Conservation (phyloP, 2,888 invertebrate genomes). For the Lottia gigantea region DNA sequence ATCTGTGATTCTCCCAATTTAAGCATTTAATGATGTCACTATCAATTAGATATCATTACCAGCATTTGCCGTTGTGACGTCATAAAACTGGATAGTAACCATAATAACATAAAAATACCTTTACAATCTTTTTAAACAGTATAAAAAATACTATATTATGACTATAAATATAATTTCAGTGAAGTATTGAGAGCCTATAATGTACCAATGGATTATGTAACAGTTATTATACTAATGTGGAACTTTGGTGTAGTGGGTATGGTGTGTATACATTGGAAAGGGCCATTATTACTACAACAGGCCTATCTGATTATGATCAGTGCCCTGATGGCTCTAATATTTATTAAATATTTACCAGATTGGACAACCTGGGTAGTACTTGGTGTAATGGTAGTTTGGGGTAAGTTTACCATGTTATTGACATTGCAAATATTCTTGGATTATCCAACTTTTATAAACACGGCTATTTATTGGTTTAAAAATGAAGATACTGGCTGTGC, state of each 20-base stretch:
- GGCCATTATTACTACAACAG: constrained; percentile 88
- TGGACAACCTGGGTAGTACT: constrained; percentile 99
- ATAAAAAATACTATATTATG: too few relatives aligned
- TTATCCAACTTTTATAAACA: too few relatives aligned
- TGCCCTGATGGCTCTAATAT: constrained; percentile 97
- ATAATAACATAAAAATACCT: too few relatives aligned
- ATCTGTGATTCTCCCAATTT: too few relatives aligned
- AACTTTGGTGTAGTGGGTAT: constrained; percentile 95
- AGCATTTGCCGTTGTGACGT: too few relatives aligned
- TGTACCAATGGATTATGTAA: constrained; percentile 94
- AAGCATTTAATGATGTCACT: too few relatives aligned
- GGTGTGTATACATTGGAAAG: constrained; percentile 99
- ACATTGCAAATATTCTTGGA: not conserved
- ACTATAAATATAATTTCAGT: constrained; percentile 72
- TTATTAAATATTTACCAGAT: constrained; percentile 98
- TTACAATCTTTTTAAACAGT: too few relatives aligned
- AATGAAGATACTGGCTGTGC: too few relatives aligned
- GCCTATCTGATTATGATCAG: constrained; percentile 97
- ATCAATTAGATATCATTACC: too few relatives aligned
- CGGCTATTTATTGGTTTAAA: too few relatives aligned
- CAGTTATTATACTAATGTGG: constrained; percentile 89
- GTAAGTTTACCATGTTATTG: constrained; percentile 69
- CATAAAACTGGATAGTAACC: too few relatives aligned
- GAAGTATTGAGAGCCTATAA: constrained; percentile 93
- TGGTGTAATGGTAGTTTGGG: constrained; percentile 97